Conservation (phyloP, 1,140 invertebrate species). For the Macrosteles quadrilineatus region DNA sequence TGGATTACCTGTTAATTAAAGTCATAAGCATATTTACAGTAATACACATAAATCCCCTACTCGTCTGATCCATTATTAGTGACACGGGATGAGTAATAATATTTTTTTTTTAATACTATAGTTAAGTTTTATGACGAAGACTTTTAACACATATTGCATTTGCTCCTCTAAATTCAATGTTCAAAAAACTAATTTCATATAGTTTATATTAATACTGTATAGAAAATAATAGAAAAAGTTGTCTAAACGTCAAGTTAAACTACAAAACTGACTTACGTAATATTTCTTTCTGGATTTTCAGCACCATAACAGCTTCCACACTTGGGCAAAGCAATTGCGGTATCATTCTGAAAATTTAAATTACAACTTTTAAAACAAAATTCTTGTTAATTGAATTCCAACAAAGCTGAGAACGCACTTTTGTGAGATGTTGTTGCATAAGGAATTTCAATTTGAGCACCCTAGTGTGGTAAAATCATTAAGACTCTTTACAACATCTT, state of each 20-base stretch:
- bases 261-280: conserved; percentile 38
- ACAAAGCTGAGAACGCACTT: neutral
- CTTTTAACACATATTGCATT: no score
- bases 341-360: conserved; percentile 45
- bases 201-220: no score
- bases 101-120: no score
- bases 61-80: no score
- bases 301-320: conserved; percentile 85
- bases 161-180: no score
- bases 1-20: neutral
- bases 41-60: no score
- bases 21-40: no score
- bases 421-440: neutral
- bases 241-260: no score
- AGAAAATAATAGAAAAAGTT: no score
- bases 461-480: neutral
- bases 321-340: conserved; percentile 51
- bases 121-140: no score
- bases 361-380: neutral
- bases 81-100: no score
- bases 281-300: conserved; percentile 55
- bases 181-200: no score
- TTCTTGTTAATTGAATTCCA: neutral
- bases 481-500: neutral
- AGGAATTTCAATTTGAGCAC: neutral